Percentiles rank a stretch among this genome's conserved stretches.
Evolutionary conservation across 2,113 vertebrate genomes (phyloP).

Genomic region (Ifrita kowaldi): DNA sequence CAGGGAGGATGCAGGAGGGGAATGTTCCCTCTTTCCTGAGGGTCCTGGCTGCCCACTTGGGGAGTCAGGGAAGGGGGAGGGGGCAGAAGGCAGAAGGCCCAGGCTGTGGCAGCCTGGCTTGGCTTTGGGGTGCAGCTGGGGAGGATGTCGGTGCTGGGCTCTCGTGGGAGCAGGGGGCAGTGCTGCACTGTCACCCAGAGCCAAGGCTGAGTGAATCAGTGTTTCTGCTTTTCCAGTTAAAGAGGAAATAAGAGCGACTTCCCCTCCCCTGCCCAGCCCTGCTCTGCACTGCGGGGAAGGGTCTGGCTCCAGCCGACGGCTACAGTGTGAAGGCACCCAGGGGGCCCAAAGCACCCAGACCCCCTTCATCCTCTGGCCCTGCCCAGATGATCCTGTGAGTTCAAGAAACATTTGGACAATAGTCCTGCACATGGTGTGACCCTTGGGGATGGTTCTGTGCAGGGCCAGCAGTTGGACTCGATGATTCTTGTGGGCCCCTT

Average conservation of each 20-base stretch:
- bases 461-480: neutral
- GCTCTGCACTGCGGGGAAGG: neutral
- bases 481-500: neutral
- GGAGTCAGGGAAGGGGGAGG: neutral
- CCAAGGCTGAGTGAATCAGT: neutral
- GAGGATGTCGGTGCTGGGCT: neutral
- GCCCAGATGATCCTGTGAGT: fast-evolving
- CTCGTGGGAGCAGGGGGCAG: neutral
- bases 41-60: neutral
- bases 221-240: constrained; percentile 45
- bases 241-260: constrained; percentile 4
- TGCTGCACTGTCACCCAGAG: neutral
- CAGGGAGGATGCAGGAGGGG: neutral
- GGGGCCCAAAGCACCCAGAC: neutral
- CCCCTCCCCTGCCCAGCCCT: neutral
- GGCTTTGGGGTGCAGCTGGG: neutral
- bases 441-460: neutral
- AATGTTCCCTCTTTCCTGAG: neutral
- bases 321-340: neutral
- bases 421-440: neutral
- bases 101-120: neutral
- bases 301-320: fast-evolving
- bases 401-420: neutral
- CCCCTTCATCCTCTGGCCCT: neutral
- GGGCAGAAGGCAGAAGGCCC: neutral